phyloP scores from a whole-genome alignment of 1,140 invertebrate genomes.

The Luehdorfia chinensis region DNA sequence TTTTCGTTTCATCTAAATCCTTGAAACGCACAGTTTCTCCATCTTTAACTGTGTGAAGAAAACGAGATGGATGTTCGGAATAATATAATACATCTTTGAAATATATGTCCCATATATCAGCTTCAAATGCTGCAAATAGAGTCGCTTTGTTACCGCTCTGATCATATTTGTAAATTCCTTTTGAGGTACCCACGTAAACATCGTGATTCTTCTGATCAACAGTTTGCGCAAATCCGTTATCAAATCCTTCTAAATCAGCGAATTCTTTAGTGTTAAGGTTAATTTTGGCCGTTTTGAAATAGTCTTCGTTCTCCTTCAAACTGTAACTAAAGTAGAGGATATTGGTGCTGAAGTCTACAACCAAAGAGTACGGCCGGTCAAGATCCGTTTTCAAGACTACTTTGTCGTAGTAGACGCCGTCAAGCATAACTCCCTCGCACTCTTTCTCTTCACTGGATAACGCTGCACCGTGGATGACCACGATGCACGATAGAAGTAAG shows the following conservation, averaged over 20 bases:
- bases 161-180: slow-evolving; percentile 57
- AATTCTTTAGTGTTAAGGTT: slow-evolving; percentile 53
- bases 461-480: slow-evolving; percentile 31
- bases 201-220: slow-evolving; percentile 43
- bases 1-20: slow-evolving; percentile 59
- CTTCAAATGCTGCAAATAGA: slow-evolving; percentile 26
- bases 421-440: slow-evolving; percentile 37
- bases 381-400: slow-evolving; percentile 39
- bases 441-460: slow-evolving; percentile 32
- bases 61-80: slow-evolving; percentile 46
- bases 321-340: slow-evolving; percentile 55
- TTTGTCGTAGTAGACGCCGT: slow-evolving; percentile 32
- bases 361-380: slow-evolving; percentile 47
- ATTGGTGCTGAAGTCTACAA: slow-evolving; percentile 43
- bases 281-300: slow-evolving; percentile 39
- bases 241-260: slow-evolving; percentile 32
- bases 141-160: slow-evolving; percentile 34
- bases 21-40: slow-evolving; percentile 34
- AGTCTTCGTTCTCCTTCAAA: slow-evolving; percentile 34
- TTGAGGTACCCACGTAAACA: slow-evolving; percentile 49
- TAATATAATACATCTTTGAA: slow-evolving; percentile 52
- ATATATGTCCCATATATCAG: slow-evolving; percentile 49
- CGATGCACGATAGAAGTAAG: slow-evolving; percentile 26
- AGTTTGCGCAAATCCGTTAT: slow-evolving; percentile 54
- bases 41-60: slow-evolving; percentile 42